Conservation (phyloP, 2,888 invertebrate species). For the Andrena chrysosceles region DNA sequence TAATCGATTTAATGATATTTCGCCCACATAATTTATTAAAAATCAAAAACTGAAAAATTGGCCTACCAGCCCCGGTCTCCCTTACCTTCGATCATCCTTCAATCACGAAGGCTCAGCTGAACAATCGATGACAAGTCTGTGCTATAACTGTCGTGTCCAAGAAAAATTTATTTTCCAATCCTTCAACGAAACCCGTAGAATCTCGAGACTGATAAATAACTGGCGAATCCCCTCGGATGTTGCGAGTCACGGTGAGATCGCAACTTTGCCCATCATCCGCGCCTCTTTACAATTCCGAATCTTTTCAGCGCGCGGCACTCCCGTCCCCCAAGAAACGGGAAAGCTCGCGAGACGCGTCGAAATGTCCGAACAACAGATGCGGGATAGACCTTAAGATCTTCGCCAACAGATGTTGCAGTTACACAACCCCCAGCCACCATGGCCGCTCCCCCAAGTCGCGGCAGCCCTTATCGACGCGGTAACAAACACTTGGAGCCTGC, state of each 20-base stretch:
- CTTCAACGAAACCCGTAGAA: neutral
- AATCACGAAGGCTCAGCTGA: neutral
- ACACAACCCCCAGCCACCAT: constrained; percentile 53
- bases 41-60: too few species aligned
- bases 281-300: constrained; percentile 38
- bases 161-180: neutral
- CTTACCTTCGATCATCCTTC: too few species aligned
- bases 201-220: constrained; percentile 27
- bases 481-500: constrained; percentile 79
- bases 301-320: constrained; percentile 28
- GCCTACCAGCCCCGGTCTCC: too few species aligned
- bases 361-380: constrained; percentile 66
- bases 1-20: too few species aligned
- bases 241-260: constrained; percentile 60
- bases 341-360: constrained; percentile 62
- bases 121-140: neutral
- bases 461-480: constrained; percentile 71
- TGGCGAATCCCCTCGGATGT: constrained; percentile 1
- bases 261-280: constrained; percentile 33
- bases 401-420: constrained; percentile 76
- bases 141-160: neutral
- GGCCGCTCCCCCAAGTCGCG: constrained; percentile 30
- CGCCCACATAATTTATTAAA: too few species aligned
- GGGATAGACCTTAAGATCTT: constrained; percentile 66
- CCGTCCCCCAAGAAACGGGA: neutral